Evolutionary conservation across 2,797 vertebrate species (phyloP).

Genomic region (Alectoris magna): DNA sequence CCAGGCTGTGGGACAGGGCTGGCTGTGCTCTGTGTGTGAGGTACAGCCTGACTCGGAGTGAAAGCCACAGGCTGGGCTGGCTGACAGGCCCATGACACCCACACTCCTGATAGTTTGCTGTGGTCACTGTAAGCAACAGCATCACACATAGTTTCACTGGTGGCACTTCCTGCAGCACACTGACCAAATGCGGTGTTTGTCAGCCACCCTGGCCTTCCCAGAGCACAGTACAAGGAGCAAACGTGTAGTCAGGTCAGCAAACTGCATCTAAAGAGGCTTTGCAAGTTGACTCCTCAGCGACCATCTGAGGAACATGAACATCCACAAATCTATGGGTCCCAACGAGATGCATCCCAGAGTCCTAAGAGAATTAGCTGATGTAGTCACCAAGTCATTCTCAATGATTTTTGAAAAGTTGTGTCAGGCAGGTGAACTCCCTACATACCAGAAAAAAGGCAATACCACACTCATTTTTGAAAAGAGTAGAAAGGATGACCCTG

Average conservation of each 20-base stretch:
- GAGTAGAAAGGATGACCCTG: too few relatives aligned
- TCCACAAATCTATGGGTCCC: too few relatives aligned
- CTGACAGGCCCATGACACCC: neutral
- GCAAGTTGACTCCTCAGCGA: neutral
- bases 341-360: too few relatives aligned
- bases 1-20: neutral
- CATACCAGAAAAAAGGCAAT: too few relatives aligned
- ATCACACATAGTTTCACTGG: neutral
- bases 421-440: too few relatives aligned
- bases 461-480: too few relatives aligned
- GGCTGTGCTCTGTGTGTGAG: neutral
- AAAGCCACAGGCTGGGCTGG: neutral
- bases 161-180: neutral
- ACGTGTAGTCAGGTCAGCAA: neutral
- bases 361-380: too few relatives aligned
- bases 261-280: neutral
- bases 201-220: neutral
- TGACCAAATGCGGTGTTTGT: neutral
- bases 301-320: too few relatives aligned
- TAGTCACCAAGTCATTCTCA: too few relatives aligned
- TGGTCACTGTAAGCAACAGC: neutral
- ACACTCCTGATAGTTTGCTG: accelerated
- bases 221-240: neutral
- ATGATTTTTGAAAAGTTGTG: too few relatives aligned
- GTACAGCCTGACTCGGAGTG: neutral